Base-by-base conservation (phyloP, 2,113 vertebrate species). In the Myiozetetes cayanensis region DNA sequence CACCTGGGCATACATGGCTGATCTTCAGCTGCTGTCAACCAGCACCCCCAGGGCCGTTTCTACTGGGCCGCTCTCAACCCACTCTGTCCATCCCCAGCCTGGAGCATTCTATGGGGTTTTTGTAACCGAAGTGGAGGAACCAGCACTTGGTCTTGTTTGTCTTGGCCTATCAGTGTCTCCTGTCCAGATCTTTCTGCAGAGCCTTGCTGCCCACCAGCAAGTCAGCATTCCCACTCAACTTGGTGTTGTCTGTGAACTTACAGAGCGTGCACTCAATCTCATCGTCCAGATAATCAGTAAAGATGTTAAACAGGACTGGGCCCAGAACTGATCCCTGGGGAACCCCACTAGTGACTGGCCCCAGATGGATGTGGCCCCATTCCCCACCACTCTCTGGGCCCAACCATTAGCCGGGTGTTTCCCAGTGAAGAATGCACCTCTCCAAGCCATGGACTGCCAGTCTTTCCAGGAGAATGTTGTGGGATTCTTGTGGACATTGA, bases 211-310 rank as follows among this genome's bases (percentile, higher is more conserved):
- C 8, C 39, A 53, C 25, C 33, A 72, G 46, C 56, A 62, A 20
- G 43, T 62, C 56, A 72, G 30, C 31, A 53, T 13, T 52, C 13
- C 21, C 47, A 53, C 21, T 6, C 47, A 44, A 12, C 33, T 52
- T 53, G 52, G 27, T 44, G 22, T 58, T 18, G 33, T 68, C 43
- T 18, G 10, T 27, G 20, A 72, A 31, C 10, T 62, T 53, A 53
- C 6, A 1, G 2, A 62, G 21, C 43, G 21, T 37, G 20, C 46
- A 31, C 31, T 62, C 1, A 0, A 13, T 62, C 47, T 35, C 49
- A 37, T 62, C 50, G 31, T 35, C 37, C 37, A 62, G 25, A 53
- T 84, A 33, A 25, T 72, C 21, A 62, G 0, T 39, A 52, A 62
- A 31, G 17, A 62, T 44, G 31, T 21, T 62, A 62, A 72, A 44